phyloP scores from a whole-genome alignment of 2,888 invertebrate genomes.

The Drosophila mayaguana region DNA sequence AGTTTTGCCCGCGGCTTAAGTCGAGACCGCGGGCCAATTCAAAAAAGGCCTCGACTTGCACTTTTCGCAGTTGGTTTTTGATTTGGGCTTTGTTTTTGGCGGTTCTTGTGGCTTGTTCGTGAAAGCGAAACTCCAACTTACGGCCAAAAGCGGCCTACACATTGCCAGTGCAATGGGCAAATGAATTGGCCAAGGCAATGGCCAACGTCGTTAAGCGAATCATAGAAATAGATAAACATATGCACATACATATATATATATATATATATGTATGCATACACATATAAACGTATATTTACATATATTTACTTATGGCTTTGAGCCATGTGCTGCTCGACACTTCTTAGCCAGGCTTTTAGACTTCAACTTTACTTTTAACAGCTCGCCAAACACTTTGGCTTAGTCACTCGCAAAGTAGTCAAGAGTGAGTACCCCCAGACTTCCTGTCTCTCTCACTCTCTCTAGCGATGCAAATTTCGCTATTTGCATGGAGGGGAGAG shows the following conservation, averaged over 20 bases:
- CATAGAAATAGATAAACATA: neutral
- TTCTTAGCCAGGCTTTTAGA: slow-evolving; percentile 34
- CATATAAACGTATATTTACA: neutral
- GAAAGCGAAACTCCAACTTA: slow-evolving; percentile 51
- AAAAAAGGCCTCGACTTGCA: slow-evolving; percentile 45
- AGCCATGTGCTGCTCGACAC: slow-evolving; percentile 25
- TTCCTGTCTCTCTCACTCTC: neutral
- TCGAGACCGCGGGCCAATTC: slow-evolving; percentile 31
- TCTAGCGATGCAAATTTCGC: slow-evolving; percentile 5
- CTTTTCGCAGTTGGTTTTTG: slow-evolving; percentile 38
- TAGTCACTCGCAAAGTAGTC: slow-evolving; percentile 49
- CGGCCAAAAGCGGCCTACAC: slow-evolving; percentile 32
- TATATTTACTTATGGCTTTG: slow-evolving; percentile 18
- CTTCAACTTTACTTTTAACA: slow-evolving; percentile 45
- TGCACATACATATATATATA: neutral
- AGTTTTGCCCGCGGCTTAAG: slow-evolving; percentile 25
- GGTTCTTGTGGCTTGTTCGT: slow-evolving; percentile 43
- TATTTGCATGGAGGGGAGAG: neutral
- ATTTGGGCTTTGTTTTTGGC: neutral
- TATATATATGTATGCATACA: neutral
- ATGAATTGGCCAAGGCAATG: slow-evolving; percentile 43
- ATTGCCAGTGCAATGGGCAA: slow-evolving; percentile 27
- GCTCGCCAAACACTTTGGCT: slow-evolving; percentile 52
- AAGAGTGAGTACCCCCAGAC: slow-evolving; percentile 13
- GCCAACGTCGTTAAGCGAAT: slow-evolving; percentile 8